Evolutionary conservation across 2,797 vertebrate species (phyloP), one percentile per base, ranked within the genome.

Genomic region (Antennarius maculatus): DNA sequence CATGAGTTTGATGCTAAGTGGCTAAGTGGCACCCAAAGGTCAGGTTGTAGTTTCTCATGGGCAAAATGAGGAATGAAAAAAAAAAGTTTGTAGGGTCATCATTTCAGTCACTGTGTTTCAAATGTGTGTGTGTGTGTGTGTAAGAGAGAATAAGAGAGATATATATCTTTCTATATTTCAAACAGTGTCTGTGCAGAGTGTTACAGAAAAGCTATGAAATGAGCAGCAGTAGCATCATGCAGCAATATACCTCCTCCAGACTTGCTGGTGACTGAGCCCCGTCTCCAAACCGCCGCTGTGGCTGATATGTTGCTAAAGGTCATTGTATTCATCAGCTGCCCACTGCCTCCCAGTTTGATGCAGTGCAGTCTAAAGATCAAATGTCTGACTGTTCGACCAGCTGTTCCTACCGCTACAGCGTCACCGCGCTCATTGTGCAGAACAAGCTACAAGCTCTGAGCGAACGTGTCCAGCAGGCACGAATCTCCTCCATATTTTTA

Each of bases 261-360:
- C 69, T 46, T 74, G 48, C 64, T 39, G 31, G 62, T 66, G 78
- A 86, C 74, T 50, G 71, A 82, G 64, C 50, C 66, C 43, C 7
- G 64, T 85, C 72, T 88, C 81, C 66, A 63, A 56, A 76, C 81
- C 65, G 76, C 71, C 48, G 61, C 81, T 59, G 68, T 84, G 80
- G 75, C 67, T 76, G 82, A 87, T 78, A 63, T 55, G 79, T 69
- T 54, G 74, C 77, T 77, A 85, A 89, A 89, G 85, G 86, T 90
- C 86, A 89, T 61, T 54, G 66, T 79, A 72, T 75, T 89, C 77
- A 86, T 90, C 88, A 88, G 66, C 81, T 85, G 80, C 82, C 83
- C 79, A 77, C 86, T 80, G 84, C 78, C 75, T 71, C 69, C 62
- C 63, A 71, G 74, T 74, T 73, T 84, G 88, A 86, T 69, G 66